Evolutionary conservation across 2,797 vertebrate species (phyloP), one percentile per base, ranked within the genome.

Genomic region (Lycodopsis pacificus): DNA sequence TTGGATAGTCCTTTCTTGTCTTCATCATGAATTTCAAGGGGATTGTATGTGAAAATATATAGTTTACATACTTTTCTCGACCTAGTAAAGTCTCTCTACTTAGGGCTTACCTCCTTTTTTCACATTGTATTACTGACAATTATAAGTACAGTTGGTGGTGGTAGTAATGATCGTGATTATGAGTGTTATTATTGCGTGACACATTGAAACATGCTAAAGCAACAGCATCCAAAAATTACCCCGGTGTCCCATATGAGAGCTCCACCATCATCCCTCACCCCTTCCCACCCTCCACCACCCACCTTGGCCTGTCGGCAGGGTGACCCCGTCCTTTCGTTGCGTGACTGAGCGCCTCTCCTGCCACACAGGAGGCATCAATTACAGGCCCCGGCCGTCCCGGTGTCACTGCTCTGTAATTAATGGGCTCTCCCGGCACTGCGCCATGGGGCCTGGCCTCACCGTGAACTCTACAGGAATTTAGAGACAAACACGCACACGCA

Each of bases 341-440:
- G 80, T 95, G 93, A 93, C 93, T 91, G 90, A 91, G 82, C 76
- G 73, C 82, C 91, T 91, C 91, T 91, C 93, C 93, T 92, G 92
- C 88, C 83, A 89, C 93, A 94, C 92, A 92, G 93, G 92, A 95
- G 94, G 94, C 95, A 95, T 95, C 94, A 91, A 93, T 95, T 96
- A 95, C 93, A 92, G 91, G 83, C 89, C 86, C 82, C 5, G 82
- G 84, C 92, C 82, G 86, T 94, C 93, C 93, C 86, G 61, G 89
- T 95, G 95, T 95, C 95, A 95, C 90, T 88, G 93, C 89, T 76
- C 89, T 91, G 93, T 95, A 95, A 96, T 95, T 94, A 96, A 96
- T 95, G 94, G 93, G 88, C 93, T 93, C 93, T 91, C 93, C 89
- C 87, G 77, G 91, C 86, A 74, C 92, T 94, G 91, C 86, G 88